Evolutionary conservation across 2,888 invertebrate genomes (phyloP), one percentile per base, ranked within the genome.

Genomic region (Eupithecia vulgata): DNA sequence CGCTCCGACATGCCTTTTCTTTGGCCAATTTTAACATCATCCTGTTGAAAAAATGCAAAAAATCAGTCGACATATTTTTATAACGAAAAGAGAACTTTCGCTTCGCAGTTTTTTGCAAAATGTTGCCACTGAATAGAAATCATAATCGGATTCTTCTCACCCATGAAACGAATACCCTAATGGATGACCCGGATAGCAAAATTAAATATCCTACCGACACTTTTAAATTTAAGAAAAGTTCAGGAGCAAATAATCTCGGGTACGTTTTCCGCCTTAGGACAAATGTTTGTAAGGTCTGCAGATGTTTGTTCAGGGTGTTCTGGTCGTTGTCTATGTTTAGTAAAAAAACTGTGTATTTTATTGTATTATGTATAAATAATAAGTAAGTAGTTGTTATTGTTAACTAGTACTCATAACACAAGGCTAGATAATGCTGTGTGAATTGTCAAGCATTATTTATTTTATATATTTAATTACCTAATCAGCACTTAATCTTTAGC

Each of bases 1-100:
- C 87, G 87, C 70, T 90, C 88, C 5, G 93, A 93, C 82, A 94
- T 78, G 65, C 91, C 91, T n/a, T 81, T 78, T 78, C 94, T 86
- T 83, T 93, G 94, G 1, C 93, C 94, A 66, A 94, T 89, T 37
- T 74, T 83, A 15, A 84, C 90, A 77, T 88, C 85, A 71, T 90
- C 88, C 94, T 94, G 83, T 66, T 74, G 73, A 77, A 48, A 64
- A 65, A 10, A 21, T 37, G 25, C 21, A 40, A 52, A 52, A n/a
- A 52, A 52, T 52, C 52, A 52, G 10, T 52, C 21, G 52, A 21
- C 3, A 48, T 48, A 48, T 48, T 48, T 52, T 52, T n/a, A n/a
- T n/a, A 0, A 6, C 17, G 17, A n/a, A 13, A 12, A 42, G 17
- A 45, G 6, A 48, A 7, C n/a, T 48, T n/a, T 48, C n/a, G n/a